phyloP scores from a whole-genome alignment of 1,140 invertebrate species.

The Calosoma granatense region DNA sequence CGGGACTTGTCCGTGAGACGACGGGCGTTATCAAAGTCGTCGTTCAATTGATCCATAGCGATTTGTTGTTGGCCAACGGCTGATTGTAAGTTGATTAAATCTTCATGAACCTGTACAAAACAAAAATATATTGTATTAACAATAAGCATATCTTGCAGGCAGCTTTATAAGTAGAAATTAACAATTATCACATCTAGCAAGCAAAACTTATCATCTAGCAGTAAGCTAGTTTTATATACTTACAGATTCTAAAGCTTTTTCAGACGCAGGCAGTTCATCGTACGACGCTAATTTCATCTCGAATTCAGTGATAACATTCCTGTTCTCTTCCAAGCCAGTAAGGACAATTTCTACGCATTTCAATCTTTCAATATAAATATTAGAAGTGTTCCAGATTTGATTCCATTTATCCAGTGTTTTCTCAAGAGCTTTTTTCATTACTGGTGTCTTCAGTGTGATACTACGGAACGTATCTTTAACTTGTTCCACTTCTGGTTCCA shows the following conservation, averaged over 20 bases:
- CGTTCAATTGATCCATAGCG: constrained; percentile 80
- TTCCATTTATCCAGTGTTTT: constrained; percentile 87
- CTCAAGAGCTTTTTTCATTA: constrained; percentile 81
- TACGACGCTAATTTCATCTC: constrained; percentile 82
- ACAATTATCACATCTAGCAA: no score
- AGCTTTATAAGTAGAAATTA: no score
- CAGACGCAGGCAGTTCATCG: constrained; percentile 70
- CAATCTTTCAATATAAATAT: constrained; percentile 79
- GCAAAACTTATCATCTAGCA: no score
- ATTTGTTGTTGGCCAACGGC: constrained; percentile 74
- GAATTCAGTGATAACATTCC: constrained; percentile 78
- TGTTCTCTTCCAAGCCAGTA: constrained; percentile 79
- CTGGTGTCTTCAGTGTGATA: constrained; percentile 76
- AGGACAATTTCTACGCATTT: constrained; percentile 88
- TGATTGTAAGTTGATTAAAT: constrained; percentile 68
- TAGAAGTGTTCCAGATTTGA: constrained; percentile 72
- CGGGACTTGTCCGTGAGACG: constrained; percentile 78
- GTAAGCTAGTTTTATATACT: no score
- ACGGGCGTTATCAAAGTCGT: constrained; percentile 77
- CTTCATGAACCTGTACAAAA: constrained; percentile 48
- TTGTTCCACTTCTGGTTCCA: constrained; percentile 72
- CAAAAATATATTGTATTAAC: no score
- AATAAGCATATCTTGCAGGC: no score
- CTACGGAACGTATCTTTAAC: constrained; percentile 72
- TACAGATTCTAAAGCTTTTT: constrained; percentile 53